Percentiles rank a stretch among this genome's conserved stretches.
These are phyloP conservation scores for Azorinus chamasolen DNA, from an alignment of 2,888 invertebrate species.

Conservation along the genomic window DNA sequence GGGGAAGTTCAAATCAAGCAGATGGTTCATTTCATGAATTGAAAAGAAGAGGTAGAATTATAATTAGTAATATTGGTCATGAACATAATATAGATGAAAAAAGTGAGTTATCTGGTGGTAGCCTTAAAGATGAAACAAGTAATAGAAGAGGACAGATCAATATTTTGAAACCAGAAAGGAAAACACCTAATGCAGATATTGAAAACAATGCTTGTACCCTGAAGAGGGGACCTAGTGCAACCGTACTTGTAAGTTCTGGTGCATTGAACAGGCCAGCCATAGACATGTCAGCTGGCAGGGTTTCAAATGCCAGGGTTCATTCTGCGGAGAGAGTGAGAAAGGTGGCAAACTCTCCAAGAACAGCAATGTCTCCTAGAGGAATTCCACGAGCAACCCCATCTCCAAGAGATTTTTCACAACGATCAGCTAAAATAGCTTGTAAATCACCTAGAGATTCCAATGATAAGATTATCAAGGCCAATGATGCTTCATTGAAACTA, in stretches of 20 bases:
- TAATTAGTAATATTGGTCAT: background rate
- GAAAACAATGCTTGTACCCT: conserved; percentile 20
- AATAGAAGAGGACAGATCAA: too few relatives aligned
- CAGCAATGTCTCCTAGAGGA: conserved; percentile 11
- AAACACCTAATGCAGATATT: background rate
- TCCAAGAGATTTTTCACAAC: too few relatives aligned
- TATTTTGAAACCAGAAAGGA: background rate
- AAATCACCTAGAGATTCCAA: background rate
- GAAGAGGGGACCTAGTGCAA: conserved; percentile 32
- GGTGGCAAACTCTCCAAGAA: conserved; percentile 18
- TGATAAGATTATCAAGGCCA: too few relatives aligned
- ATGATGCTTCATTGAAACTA: conserved; percentile 45
- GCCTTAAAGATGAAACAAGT: too few relatives aligned
- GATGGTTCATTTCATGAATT: background rate
- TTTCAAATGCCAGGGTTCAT: conserved; percentile 13
- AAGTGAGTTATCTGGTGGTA: too few relatives aligned
- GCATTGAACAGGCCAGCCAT: conserved; percentile 18
- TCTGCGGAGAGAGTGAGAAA: conserved; percentile 20
- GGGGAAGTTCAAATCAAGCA: background rate
- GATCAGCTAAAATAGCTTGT: too few relatives aligned
- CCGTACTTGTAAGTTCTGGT: conserved; percentile 26
- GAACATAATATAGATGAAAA: background rate
- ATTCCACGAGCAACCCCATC: background rate
- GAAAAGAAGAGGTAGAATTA: background rate
- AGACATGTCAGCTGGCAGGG: conserved; percentile 30